Evolutionary conservation across 2,888 invertebrate species (phyloP).

Genomic region (Slavum lentiscoides): DNA sequence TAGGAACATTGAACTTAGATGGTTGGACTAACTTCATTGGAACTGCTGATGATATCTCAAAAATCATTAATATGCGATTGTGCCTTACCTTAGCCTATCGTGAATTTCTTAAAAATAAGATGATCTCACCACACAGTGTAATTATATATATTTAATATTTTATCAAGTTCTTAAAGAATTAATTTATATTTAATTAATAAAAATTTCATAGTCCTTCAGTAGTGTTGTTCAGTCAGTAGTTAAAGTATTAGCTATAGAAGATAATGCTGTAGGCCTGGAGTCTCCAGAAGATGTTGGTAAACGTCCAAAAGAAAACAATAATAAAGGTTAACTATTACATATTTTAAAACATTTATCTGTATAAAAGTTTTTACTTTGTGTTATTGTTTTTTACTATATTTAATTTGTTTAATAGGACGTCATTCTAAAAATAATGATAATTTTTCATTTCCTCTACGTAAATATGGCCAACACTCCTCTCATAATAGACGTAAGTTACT

Average conservation of each 20-base stretch:
- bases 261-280: constrained; percentile 69
- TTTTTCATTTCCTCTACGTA: constrained; percentile 31
- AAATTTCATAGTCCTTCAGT: constrained; percentile 62
- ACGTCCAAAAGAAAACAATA: constrained; percentile 62
- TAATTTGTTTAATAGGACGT: constrained; percentile 32
- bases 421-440: constrained; percentile 26
- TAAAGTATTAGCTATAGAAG: constrained; percentile 72
- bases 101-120: constrained; percentile 47
- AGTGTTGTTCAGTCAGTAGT: constrained; percentile 70
- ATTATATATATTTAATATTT: constrained; percentile 12
- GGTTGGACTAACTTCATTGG: constrained; percentile 48
- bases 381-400: background rate
- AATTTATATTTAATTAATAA: background rate
- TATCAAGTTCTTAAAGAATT: background rate
- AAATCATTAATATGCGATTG: constrained; percentile 42
- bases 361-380: background rate
- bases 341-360: background rate
- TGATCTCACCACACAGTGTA: constrained; percentile 43
- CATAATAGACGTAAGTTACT: constrained; percentile 34
- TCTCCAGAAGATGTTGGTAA: constrained; percentile 78
- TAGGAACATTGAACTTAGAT: constrained; percentile 32
- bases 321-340: constrained; percentile 31
- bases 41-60: constrained; percentile 38
- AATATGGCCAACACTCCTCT: constrained; percentile 18
- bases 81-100: constrained; percentile 46